Evolutionary conservation across 2,888 invertebrate genomes (phyloP).

Genomic region (Calameuta idolon): DNA sequence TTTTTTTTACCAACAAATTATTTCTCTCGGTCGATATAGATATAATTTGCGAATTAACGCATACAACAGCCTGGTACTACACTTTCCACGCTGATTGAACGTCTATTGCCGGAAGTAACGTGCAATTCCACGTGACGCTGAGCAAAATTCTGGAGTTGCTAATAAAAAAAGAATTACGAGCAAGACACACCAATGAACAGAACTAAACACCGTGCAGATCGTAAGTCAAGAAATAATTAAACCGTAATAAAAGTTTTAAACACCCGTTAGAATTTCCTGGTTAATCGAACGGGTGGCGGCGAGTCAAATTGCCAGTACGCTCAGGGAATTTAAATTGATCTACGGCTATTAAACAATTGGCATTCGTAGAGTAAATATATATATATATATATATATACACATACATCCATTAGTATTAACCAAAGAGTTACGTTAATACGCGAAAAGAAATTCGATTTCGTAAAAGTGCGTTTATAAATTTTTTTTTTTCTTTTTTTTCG

Average conservation of each 20-base stretch:
- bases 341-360: not conserved
- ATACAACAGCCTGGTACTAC: not conserved
- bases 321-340: not conserved
- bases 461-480: slow-evolving; percentile 20
- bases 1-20: too few relatives aligned
- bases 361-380: not conserved
- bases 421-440: not conserved
- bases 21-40: not conserved
- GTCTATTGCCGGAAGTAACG: not conserved
- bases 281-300: not conserved
- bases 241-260: not conserved
- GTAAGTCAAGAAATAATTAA: not conserved
- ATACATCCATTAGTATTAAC: not conserved
- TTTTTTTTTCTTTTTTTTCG: slow-evolving; percentile 15
- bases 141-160: not conserved
- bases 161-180: not conserved
- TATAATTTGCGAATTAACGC: not conserved
- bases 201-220: too few relatives aligned
- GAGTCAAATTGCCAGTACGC: not conserved
- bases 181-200: not conserved
- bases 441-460: slow-evolving; percentile 10
- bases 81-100: not conserved
- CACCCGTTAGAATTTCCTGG: not conserved
- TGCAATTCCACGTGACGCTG: not conserved
- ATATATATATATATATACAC: not conserved